Evolutionary conservation across 2,888 invertebrate genomes (phyloP).

Genomic region (Aethes cnicana): DNA sequence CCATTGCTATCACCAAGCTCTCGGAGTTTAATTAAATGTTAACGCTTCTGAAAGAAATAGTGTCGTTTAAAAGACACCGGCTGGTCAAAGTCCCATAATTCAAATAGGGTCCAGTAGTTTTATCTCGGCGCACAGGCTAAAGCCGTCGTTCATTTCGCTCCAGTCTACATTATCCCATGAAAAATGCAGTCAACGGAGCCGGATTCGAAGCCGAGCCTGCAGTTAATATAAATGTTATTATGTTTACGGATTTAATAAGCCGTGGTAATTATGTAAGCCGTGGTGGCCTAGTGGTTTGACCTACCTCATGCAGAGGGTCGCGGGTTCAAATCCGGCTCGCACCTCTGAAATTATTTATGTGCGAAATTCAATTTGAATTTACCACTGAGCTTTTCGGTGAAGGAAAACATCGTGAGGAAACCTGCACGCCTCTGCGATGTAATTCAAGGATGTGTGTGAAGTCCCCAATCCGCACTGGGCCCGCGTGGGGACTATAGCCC

Average conservation of each 20-base stretch:
- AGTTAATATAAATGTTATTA: conserved; percentile 32
- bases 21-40: conserved; percentile 25
- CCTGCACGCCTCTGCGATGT: too few relatives aligned
- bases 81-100: conserved; percentile 54
- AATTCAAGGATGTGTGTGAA: too few relatives aligned
- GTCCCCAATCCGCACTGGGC: too few relatives aligned
- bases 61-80: conserved; percentile 34
- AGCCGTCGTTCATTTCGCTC: conserved; percentile 55
- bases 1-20: conserved; percentile 21
- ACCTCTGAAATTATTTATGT: too few relatives aligned
- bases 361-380: too few relatives aligned
- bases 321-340: too few relatives aligned
- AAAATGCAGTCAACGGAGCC: conserved; percentile 52
- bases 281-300: too few relatives aligned
- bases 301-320: too few relatives aligned
- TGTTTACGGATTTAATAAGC: background rate
- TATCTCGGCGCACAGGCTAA: conserved; percentile 57
- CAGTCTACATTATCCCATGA: conserved; percentile 50
- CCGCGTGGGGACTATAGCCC: too few relatives aligned
- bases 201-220: conserved; percentile 50
- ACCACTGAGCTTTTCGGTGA: too few relatives aligned
- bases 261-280: too few relatives aligned
- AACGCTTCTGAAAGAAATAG: conserved; percentile 34
- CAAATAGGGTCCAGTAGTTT: conserved; percentile 57
- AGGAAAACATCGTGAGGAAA: too few relatives aligned